phyloP scores from a whole-genome alignment of 1,140 invertebrate genomes.

The Gonatopus flavifemur region DNA sequence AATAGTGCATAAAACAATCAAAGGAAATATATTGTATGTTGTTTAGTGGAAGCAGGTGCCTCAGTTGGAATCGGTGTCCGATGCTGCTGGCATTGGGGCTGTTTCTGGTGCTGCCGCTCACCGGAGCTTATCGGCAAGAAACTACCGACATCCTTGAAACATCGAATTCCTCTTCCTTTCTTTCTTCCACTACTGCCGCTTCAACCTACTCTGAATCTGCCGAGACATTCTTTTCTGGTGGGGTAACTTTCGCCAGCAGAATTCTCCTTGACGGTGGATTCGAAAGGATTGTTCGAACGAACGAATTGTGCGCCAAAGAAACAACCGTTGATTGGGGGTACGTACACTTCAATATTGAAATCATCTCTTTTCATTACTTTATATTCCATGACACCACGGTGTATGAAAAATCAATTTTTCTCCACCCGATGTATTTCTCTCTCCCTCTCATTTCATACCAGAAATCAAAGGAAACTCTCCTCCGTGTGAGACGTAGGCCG shows the following conservation, averaged over 20 bases:
- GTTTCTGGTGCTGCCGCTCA: conserved; percentile 37
- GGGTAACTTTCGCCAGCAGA: conserved; percentile 44
- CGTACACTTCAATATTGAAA: conserved; percentile 31
- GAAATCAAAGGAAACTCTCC: too few relatives aligned
- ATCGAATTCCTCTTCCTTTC: conserved; percentile 17
- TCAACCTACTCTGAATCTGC: too few relatives aligned
- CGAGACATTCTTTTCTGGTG: conserved; percentile 15
- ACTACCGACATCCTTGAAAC: conserved; percentile 21
- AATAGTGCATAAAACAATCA: too few relatives aligned
- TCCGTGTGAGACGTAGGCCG: neutral
- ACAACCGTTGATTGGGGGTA: conserved; percentile 50
- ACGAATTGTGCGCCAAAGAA: conserved; percentile 56
- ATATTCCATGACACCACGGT: too few relatives aligned
- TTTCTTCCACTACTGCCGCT: too few relatives aligned
- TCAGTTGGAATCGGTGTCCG: conserved; percentile 27
- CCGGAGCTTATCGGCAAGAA: conserved; percentile 29
- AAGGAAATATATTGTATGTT: too few relatives aligned
- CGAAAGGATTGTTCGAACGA: conserved; percentile 49
- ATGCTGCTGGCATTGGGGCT: conserved; percentile 42
- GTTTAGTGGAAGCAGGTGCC: conserved; percentile 11
- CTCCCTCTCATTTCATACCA: too few relatives aligned
- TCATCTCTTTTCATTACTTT: conserved; percentile 27
- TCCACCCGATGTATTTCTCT: too few relatives aligned
- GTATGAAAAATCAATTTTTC: too few relatives aligned
- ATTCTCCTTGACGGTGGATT: conserved; percentile 52